These are phyloP conservation scores for Prosapia bicincta DNA, from an alignment of 2,888 invertebrate genomes.

Conservation along the genomic window DNA sequence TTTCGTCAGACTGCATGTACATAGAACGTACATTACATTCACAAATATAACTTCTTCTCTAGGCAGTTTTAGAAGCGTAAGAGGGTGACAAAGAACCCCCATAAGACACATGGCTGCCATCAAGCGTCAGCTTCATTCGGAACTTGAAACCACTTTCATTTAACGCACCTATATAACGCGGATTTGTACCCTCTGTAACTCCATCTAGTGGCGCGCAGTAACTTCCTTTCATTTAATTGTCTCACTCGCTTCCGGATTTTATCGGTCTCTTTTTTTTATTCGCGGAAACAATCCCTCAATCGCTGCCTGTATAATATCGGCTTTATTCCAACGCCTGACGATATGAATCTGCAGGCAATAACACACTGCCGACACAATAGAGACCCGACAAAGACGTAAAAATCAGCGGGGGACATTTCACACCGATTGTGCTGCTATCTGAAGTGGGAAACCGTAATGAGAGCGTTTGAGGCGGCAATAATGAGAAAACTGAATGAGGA, in stretches of 20 bases:
- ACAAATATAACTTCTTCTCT: too few relatives aligned
- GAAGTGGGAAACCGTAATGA: background rate
- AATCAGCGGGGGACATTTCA: background rate
- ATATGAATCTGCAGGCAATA: background rate
- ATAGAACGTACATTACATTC: too few relatives aligned
- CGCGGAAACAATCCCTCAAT: background rate
- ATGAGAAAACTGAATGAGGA: background rate
- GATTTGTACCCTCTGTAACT: too few relatives aligned
- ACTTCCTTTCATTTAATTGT: background rate
- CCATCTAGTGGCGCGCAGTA: background rate
- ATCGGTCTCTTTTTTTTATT: background rate
- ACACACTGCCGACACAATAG: background rate
- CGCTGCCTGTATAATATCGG: background rate
- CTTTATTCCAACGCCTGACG: background rate
- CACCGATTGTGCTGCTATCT: background rate
- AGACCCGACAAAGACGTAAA: background rate
- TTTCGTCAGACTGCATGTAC: too few relatives aligned
- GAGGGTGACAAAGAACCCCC: too few relatives aligned
- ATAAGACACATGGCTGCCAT: too few relatives aligned
- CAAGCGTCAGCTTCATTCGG: too few relatives aligned
- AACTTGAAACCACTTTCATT: too few relatives aligned
- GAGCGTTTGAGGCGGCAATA: background rate
- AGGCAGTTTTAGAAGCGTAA: too few relatives aligned
- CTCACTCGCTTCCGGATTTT: background rate
- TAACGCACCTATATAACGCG: too few relatives aligned